Evolutionary conservation across 2,888 invertebrate species (phyloP), one percentile per base, ranked within the genome.

Genomic region (Alloscopus bannaensis): DNA sequence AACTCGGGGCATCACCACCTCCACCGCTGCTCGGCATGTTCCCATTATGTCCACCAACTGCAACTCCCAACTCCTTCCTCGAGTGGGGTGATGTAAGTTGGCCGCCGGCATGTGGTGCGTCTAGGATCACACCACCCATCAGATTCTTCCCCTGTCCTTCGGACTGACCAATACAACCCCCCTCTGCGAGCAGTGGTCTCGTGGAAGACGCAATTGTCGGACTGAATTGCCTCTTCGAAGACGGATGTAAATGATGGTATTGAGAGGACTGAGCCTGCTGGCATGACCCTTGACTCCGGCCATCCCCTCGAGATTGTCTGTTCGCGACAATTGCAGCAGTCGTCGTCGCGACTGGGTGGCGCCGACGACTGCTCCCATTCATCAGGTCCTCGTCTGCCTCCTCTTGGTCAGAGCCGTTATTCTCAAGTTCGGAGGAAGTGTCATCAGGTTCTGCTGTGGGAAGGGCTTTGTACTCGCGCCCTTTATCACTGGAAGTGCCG

Each of bases 381-480:
- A 64, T 71, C 66, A 75, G 80, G 80, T 80, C 76, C 76, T 62
- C 76, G 68, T 69, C 69, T 28, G 62, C 50, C 18, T 76, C 69
- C 47, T 76, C 76, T 26, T 50, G 62, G 47, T 76, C 76, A 18
- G 76, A 76, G 29, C 62, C 76, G 62, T 68, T 68, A 76, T 76
- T 60, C 55, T 76, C 76, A 3, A 62, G 52, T 13, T 76, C 80
- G 22, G 70, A 71, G 40, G 78, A 69, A 60, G 69, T 76, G 47
- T 84, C 83, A 65, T 84, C 84, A 26, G 83, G 83, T 50, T 84
- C 84, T 28, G 50, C 42, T 18, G 83, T 83, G 22, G 84, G 84
- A n/a, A 84, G 52, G 26, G 84, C 84, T 79, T 81, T 82, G 78
- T 84, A 84, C 52, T 81, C 82, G 55, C 71, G 47, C 22, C 69